Conservation (phyloP, 2,888 invertebrate genomes). For the Pristionchus maxplancki region DNA sequence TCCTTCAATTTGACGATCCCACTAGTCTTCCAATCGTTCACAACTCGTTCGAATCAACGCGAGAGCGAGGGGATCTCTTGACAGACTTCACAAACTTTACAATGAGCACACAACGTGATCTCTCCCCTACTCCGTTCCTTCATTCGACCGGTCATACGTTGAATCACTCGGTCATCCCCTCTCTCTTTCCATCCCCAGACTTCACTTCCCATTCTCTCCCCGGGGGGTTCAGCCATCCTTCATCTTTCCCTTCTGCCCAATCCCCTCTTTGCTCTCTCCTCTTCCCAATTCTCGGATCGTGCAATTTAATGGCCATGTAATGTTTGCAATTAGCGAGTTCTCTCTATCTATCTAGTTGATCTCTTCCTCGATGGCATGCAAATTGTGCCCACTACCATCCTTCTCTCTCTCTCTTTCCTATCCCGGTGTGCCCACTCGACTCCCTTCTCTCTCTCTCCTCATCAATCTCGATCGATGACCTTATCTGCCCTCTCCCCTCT, state of each 20-base stretch:
- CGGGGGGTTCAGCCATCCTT: neutral
- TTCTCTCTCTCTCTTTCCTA: conserved; percentile 14
- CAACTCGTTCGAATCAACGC: neutral
- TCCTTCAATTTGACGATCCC: conserved; percentile 2
- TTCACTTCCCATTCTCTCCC: no score
- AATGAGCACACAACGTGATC: conserved; percentile 43
- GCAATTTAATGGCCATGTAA: conserved; percentile 35
- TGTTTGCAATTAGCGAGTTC: conserved; percentile 47
- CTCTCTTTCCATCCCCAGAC: neutral
- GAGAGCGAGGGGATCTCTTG: neutral
- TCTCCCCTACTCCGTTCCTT: neutral
- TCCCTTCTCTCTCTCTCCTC: conserved; percentile 26
- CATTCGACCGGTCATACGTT: conserved; percentile 23
- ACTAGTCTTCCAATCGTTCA: conserved; percentile 10
- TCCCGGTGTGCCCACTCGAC: neutral
- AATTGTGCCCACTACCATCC: neutral
- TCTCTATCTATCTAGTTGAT: conserved; percentile 17
- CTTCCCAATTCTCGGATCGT: conserved; percentile 33
- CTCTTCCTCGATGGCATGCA: conserved; percentile 6
- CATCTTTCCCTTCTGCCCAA: conserved; percentile 26
- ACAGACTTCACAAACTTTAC: conserved; percentile 46
- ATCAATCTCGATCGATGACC: conserved; percentile 45
- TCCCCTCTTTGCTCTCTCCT: conserved; percentile 27
- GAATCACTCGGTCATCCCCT: conserved; percentile 39
- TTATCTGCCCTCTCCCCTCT: conserved; percentile 44